These are phyloP conservation scores for Elephas maximus DNA, from an alignment of 2,113 vertebrate species.

Conservation along the genomic window DNA sequence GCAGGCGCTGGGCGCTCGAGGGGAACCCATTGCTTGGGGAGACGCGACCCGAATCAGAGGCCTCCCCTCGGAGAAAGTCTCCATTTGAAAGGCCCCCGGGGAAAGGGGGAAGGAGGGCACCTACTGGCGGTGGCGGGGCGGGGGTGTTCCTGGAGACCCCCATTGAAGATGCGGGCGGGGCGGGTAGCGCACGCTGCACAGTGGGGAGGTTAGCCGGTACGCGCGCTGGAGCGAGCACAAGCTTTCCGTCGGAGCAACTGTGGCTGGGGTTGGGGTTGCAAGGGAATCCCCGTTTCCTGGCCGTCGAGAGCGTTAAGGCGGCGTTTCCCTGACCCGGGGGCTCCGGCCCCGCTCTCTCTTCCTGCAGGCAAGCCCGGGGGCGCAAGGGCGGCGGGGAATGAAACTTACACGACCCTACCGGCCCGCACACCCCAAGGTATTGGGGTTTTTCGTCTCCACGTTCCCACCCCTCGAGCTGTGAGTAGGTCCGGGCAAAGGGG, in stretches of 20 bases:
- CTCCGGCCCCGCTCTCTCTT: neutral
- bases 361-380: neutral
- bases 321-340: neutral
- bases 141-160: constrained; percentile 6
- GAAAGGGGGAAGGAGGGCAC: neutral
- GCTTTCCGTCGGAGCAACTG: constrained; percentile 39
- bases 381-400: neutral
- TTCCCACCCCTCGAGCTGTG: constrained; percentile 37
- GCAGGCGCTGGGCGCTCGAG: neutral
- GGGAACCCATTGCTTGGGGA: neutral
- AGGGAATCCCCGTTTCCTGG: constrained; percentile 70
- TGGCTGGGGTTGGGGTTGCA: neutral
- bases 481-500: constrained; percentile 69
- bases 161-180: neutral
- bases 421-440: neutral
- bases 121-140: neutral
- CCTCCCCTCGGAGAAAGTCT: neutral
- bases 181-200: neutral
- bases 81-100: neutral
- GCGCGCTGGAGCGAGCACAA: neutral
- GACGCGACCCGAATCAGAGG: neutral
- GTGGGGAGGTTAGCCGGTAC: constrained; percentile 47
- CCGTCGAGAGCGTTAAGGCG: neutral
- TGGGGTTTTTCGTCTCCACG: neutral
- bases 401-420: constrained; percentile 12